A percentile compares a stretch with the other conserved stretches of the same genome.
Conservation (phyloP, 1,140 invertebrate species). For the Steinernema khuongi region DNA sequence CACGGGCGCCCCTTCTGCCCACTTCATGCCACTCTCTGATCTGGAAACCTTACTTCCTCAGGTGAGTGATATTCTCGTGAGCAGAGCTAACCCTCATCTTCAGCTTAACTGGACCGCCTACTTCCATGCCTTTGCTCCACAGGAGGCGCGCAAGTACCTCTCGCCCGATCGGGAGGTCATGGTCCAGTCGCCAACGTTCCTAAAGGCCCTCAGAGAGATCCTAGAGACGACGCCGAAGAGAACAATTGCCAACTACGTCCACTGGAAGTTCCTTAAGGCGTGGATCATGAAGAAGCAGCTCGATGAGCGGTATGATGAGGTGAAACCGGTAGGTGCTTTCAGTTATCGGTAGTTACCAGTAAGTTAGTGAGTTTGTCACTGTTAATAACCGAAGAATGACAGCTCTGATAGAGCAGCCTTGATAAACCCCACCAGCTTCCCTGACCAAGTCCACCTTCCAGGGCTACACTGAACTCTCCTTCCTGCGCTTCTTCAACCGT, state of each 20-base stretch:
- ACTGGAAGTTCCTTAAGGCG: constrained; percentile 36
- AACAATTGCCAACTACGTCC: constrained; percentile 33
- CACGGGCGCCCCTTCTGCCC: neutral
- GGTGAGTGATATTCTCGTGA: constrained; percentile 19
- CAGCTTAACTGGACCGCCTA: constrained; percentile 36
- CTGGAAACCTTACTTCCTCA: neutral
- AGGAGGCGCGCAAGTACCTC: constrained; percentile 23
- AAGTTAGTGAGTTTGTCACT: too few relatives aligned
- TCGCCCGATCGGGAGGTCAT: constrained; percentile 35
- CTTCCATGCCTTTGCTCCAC: constrained; percentile 26
- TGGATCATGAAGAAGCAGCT: constrained; percentile 21
- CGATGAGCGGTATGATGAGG: constrained; percentile 40
- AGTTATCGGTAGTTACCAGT: too few relatives aligned
- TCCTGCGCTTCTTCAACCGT: neutral
- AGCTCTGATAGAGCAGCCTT: too few relatives aligned
- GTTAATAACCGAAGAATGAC: too few relatives aligned
- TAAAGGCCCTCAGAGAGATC: constrained; percentile 16
- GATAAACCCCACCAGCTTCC: neutral
- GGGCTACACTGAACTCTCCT: neutral
- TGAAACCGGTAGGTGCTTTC: constrained; percentile 28
- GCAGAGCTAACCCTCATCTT: constrained; percentile 19
- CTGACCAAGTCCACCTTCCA: neutral
- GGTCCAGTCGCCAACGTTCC: constrained; percentile 32
- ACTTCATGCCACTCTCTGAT: neutral
- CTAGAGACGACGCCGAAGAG: constrained; percentile 25